These are phyloP conservation scores for Corynorhinus townsendii DNA, from an alignment of 2,113 vertebrate species.

Conservation along the genomic window DNA sequence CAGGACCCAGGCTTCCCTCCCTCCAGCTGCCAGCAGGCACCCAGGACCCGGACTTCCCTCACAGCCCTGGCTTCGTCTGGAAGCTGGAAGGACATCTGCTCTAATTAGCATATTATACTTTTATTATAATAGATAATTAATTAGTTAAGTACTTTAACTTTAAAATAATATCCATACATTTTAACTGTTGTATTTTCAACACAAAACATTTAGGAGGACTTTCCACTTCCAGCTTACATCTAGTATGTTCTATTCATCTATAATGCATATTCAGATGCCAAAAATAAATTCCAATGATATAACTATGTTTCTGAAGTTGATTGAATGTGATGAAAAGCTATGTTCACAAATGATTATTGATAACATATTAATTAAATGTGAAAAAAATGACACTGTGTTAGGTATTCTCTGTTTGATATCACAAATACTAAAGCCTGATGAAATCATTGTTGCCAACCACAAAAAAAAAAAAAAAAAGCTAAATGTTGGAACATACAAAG, in stretches of 20 bases:
- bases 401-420: background rate
- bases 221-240: background rate
- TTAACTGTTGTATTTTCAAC: background rate
- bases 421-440: background rate
- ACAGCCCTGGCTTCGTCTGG: too few species aligned
- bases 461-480: background rate
- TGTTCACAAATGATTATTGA: background rate
- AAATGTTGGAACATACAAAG: background rate
- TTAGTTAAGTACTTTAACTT: background rate
- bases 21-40: too few species aligned
- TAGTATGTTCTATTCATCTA: background rate
- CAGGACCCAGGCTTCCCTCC: too few species aligned
- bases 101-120: too few species aligned
- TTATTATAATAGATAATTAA: background rate
- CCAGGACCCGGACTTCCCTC: too few species aligned
- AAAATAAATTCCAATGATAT: background rate
- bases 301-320: background rate
- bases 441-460: background rate
- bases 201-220: background rate
- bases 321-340: background rate
- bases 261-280: background rate
- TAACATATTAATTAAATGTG: background rate
- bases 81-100: too few species aligned
- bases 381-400: background rate
- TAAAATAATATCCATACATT: background rate